These are phyloP conservation scores for Hyles lineata DNA, from an alignment of 2,888 invertebrate species.

Conservation along the genomic window DNA sequence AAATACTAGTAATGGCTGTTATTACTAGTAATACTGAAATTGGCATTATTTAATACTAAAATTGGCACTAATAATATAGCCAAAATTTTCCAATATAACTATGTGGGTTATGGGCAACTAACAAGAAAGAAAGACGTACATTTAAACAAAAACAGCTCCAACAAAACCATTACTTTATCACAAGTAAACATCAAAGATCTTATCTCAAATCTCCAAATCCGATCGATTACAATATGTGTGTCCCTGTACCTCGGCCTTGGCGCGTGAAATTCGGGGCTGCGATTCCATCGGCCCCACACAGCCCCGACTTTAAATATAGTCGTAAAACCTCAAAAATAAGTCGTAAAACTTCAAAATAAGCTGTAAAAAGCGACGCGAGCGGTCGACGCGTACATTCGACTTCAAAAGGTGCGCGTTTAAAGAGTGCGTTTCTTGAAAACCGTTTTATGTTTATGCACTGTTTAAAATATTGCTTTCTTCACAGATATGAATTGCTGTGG, in stretches of 20 bases:
- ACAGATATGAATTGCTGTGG: neutral
- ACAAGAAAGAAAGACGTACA: too few species aligned
- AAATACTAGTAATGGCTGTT: too few species aligned
- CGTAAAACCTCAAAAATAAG: conserved; percentile 57
- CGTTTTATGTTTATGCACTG: conserved; percentile 8
- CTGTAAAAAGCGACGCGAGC: conserved; percentile 52
- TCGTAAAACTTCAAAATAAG: conserved; percentile 59
- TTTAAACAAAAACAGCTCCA: neutral
- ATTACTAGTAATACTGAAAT: too few species aligned
- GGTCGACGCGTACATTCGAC: conserved; percentile 44
- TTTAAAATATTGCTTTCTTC: conserved; percentile 3
- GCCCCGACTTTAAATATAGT: conserved; percentile 54
- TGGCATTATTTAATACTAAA: too few species aligned
- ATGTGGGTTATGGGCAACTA: too few species aligned
- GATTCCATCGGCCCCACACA: conserved; percentile 35
- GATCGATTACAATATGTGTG: conserved; percentile 33
- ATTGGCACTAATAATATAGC: too few species aligned
- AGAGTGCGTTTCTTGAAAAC: conserved; percentile 7
- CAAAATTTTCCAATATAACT: too few species aligned
- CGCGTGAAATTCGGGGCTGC: conserved; percentile 30
- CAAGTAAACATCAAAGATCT: neutral
- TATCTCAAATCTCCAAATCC: conserved; percentile 16
- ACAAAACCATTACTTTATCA: neutral
- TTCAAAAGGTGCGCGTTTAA: conserved; percentile 35
- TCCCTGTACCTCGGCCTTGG: conserved; percentile 49